A percentile compares a stretch with the other conserved stretches of the same genome.
Evolutionary conservation across 2,113 vertebrate species (phyloP).

Genomic region (Morone chrysops): DNA sequence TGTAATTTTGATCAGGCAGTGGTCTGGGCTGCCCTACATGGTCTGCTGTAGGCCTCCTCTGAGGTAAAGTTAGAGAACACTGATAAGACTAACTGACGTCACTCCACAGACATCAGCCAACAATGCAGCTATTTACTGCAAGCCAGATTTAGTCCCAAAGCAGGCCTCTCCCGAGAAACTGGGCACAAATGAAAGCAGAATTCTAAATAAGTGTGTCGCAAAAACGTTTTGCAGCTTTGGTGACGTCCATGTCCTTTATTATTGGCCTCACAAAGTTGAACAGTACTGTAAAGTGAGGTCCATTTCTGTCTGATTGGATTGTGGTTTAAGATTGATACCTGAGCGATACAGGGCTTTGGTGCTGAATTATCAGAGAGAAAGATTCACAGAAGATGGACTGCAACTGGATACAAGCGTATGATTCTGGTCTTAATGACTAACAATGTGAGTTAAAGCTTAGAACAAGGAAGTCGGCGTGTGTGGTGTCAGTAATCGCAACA

Average conservation of each 20-base stretch:
- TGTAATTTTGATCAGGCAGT: constrained; percentile 37
- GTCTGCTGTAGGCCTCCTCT: constrained; percentile 49
- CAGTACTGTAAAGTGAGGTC: background rate
- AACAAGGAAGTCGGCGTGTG: background rate
- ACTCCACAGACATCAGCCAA: constrained; percentile 63
- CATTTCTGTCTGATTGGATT: background rate
- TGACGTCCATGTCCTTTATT: background rate
- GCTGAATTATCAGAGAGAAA: background rate
- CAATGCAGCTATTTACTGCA: constrained; percentile 72
- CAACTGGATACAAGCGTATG: background rate
- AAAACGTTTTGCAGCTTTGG: constrained; percentile 23
- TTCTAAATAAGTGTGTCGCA: constrained; percentile 42
- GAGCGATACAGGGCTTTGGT: background rate
- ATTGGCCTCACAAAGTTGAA: background rate
- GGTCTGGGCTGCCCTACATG: constrained; percentile 13
- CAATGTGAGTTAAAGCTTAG: background rate
- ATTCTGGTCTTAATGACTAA: background rate
- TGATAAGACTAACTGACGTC: constrained; percentile 72
- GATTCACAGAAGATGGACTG: background rate
- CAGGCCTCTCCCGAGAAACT: constrained; percentile 59
- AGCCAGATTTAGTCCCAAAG: constrained; percentile 68
- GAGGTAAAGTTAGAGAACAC: constrained; percentile 61
- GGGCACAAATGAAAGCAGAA: constrained; percentile 52
- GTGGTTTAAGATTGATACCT: background rate
- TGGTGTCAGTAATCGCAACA: background rate